phyloP scores from a whole-genome alignment of 1,140 invertebrate genomes.

The Elymnias hypermnestra region DNA sequence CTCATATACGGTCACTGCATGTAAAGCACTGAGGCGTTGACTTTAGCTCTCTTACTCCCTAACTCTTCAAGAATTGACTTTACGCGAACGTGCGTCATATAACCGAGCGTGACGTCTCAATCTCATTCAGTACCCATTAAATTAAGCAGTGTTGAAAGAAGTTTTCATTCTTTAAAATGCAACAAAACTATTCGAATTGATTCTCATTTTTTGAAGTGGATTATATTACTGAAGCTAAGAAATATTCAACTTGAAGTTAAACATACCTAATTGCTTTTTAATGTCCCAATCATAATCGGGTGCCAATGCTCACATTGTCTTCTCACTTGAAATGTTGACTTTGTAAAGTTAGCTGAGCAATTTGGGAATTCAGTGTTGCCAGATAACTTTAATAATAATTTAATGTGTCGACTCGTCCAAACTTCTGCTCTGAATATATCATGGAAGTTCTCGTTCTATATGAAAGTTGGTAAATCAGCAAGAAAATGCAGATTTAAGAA shows the following conservation, averaged over 20 bases:
- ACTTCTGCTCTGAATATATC: conserved; percentile 44
- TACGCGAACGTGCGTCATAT: too few relatives aligned
- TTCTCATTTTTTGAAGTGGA: too few relatives aligned
- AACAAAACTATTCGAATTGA: too few relatives aligned
- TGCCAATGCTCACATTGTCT: conserved; percentile 11
- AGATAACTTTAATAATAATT: conserved; percentile 46
- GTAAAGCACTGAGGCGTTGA: too few relatives aligned
- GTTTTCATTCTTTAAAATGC: too few relatives aligned
- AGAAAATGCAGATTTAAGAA: conserved; percentile 75
- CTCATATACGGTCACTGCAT: too few relatives aligned
- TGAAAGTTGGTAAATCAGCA: conserved; percentile 75
- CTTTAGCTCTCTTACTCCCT: too few relatives aligned
- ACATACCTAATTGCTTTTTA: conserved; percentile 15
- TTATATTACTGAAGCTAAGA: too few relatives aligned
- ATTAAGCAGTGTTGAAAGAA: too few relatives aligned
- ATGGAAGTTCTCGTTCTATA: conserved; percentile 57
- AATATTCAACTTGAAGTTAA: conserved; percentile 1
- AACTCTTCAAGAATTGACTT: too few relatives aligned
- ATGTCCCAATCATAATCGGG: conserved; percentile 10
- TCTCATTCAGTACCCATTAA: too few relatives aligned
- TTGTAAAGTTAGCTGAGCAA: conserved; percentile 18
- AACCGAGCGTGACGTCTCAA: too few relatives aligned
- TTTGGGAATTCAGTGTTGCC: conserved; percentile 22
- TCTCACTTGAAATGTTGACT: conserved; percentile 17
- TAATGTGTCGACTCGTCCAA: conserved; percentile 46